Evolutionary conservation across 2,113 vertebrate species (phyloP), one percentile per base, ranked within the genome.

Genomic region (Jacana jacana): DNA sequence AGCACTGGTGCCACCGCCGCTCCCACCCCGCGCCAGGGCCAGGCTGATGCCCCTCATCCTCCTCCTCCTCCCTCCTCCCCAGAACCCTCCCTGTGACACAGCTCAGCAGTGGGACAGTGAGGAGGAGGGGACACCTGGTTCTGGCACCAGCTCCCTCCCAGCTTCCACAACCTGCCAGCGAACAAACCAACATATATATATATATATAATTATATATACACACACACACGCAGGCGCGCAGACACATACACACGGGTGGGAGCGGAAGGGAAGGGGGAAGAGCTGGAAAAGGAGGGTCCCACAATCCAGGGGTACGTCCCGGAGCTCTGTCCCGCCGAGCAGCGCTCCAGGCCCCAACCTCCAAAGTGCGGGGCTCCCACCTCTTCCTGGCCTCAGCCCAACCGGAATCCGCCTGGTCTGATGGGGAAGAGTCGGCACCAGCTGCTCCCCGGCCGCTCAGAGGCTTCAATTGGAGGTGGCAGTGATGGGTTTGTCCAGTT

Each of bases 401-500:
- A 88, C 22, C 23, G 64, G 92, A 66, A 71, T 27, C 75, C 17
- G 52, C 65, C 7, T 40, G n/a, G 93, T 63, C 94, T 54, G 20
- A 51, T 25, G 19, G 93, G 89, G 85, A 81, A 77, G 81, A 91
- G 79, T n/a, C 23, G 75, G 94, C 94, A 10, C 20, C 19, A 40
- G 96, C 82, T 73, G 95, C 91, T 85, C 72, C 91, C 33, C 68
- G 9, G 55, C 95, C 46, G 90, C 96, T 93, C 55, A 60, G 58
- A 60, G 71, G 66, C 86, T 89, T 98, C 97, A 99, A 97, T 99
- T 99, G 72, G 99, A 99, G 54, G 98, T 99, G 98, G 99, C 99
- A 63, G 99, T 97, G 96, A 99, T 99, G 97, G 99, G 98, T 57
- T 99, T 99, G 85, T 99, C 99, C 98, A 99, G 98, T 98, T 99